Base-by-base conservation (phyloP, 2,797 vertebrate species). In the Phyllotis vaccarum region DNA sequence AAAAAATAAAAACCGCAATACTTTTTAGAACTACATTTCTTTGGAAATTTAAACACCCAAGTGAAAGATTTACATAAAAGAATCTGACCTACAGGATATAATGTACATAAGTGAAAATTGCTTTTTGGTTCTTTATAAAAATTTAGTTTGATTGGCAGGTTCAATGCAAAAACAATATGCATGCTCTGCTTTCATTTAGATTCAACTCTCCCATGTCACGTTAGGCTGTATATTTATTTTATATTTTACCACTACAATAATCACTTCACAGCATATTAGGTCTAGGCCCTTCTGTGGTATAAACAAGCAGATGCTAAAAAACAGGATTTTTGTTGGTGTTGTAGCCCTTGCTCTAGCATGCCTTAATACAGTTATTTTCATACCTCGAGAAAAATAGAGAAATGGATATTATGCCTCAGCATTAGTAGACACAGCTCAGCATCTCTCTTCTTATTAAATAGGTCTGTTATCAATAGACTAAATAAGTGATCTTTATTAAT, bases 41-140 rank as follows among this genome's bases (percentile, higher is more conserved):
- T 98, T 98, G 98, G 98, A 97, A 98, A 98, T 98, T 98, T 98
- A 98, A 98, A 98, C 96, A 98, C 93, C 64, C 94, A 96, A 98
- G 97, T 98, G 97, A 98, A 98, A 98, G 96, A 98, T 98, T 98
- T 98, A 98, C 98, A 98, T 98, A 97, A 97, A 98, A 98, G 97
- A 97, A 98, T 98, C 98, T 98, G 98, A 98, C 98, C 98, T 98
- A 98, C 96, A 97, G 0, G 27, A 96, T 98, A 97, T 93, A 98
- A 94, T 90, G 94, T 97, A 98, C 95, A 93, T 70, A 96, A 98
- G 1, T 97, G 98, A 98, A 98, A 98, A 98, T 98, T 98, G 95
- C 94, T 98, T 98, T 97, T 96, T 97, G 49, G 64, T 95, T 98
- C 95, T 97, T 98, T 97, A 97, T 97, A 98, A 98, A 97, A 95